Evolutionary conservation across 2,888 invertebrate genomes (phyloP), one percentile per base, ranked within the genome.

Genomic region (Pachydiplax longipennis): DNA sequence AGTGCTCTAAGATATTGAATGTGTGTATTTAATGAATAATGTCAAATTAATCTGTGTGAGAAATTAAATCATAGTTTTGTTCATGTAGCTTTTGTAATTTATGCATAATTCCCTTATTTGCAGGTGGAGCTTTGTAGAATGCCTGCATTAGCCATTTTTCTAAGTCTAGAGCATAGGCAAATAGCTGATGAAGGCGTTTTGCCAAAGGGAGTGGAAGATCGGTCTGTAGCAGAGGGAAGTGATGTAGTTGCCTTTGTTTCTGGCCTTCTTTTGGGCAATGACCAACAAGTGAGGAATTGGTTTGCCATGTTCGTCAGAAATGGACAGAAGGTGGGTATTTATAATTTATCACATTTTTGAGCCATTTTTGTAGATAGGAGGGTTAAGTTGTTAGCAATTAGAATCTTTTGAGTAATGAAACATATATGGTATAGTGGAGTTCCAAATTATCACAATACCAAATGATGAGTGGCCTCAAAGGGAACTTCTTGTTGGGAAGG

Each of bases 251-350:
- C 97, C 3, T 98, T 98, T 94, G 96, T 99, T 91, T 98, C 98
- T 80, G 98, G 99, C 8, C 95, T 99, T 90, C 94, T 98, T 91
- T 95, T 99, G 81, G 98, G 99, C 25, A 98, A 97, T 93, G 99
- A 99, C 94, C 97, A 97, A 93, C 96, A 97, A 92, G 97, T 98
- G 4, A 95, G 99, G 93, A 97, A 97, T 91, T 99, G 99, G 99
- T 98, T 99, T 94, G 98, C 98, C 0, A 95, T 97, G 93, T 99
- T 98, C 93, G 96, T 99, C 83, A 96, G 98, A 91, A 97, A 97
- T 92, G 97, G 97, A 0, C 98, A 98, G 93, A 97, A 97, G 94
- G 94, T 93, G 92, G 18, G 53, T 53, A 91, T 90, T 90, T n/a
- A 37, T 65, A 8, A 22, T 81, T 15, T 53, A 18, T 5, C 18